Percentiles rank a stretch among this genome's conserved stretches.
Conservation (phyloP, 1,140 invertebrate species). For the Batillaria attramentaria region DNA sequence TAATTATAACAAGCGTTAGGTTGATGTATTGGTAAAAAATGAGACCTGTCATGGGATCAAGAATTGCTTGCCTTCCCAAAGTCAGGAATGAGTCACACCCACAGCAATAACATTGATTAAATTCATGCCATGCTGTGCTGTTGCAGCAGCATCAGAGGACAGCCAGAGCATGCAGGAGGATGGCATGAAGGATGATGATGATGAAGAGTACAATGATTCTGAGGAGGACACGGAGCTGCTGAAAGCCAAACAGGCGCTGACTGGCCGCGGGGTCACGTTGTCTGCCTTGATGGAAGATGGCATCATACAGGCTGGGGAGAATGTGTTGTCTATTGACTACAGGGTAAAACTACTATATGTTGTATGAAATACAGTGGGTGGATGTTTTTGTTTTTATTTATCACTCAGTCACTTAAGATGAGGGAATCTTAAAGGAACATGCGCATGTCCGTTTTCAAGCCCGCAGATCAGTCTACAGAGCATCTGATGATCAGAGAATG, state of each 20-base stretch:
- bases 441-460: too few species aligned
- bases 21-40: constrained; percentile 2
- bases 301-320: constrained; percentile 85
- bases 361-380: too few species aligned
- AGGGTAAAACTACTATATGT: constrained; percentile 77
- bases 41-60: not conserved
- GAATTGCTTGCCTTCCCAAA: too few species aligned
- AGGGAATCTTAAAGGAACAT: too few species aligned
- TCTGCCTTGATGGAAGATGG: constrained; percentile 86
- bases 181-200: constrained; percentile 55
- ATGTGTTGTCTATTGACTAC: constrained; percentile 89
- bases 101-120: too few species aligned
- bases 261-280: constrained; percentile 85
- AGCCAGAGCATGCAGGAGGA: constrained; percentile 43
- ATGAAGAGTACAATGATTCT: constrained; percentile 42
- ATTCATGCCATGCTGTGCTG: too few species aligned
- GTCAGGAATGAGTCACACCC: too few species aligned
- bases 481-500: too few species aligned
- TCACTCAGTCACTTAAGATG: too few species aligned
- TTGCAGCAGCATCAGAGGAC: constrained; percentile 46
- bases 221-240: constrained; percentile 36
- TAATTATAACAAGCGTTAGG: too few species aligned
- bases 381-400: not conserved
- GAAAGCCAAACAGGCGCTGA: constrained; percentile 53
- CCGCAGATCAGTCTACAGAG: too few species aligned